Percentiles rank a stretch among this genome's conserved stretches.
Evolutionary conservation across 2,113 vertebrate species (phyloP).

Genomic region (Podarcis muralis): DNA sequence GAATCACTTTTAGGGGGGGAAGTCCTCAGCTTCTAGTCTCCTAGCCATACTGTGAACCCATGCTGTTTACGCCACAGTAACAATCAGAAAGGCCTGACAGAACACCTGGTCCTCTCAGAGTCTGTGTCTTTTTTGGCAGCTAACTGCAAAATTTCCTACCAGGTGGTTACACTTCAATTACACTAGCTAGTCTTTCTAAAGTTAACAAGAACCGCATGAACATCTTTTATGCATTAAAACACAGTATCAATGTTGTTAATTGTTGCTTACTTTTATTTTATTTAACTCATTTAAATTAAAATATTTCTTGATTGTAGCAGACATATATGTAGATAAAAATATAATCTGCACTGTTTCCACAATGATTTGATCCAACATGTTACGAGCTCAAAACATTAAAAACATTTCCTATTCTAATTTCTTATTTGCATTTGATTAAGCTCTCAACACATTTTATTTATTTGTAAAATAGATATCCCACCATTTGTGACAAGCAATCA

Average conservation of each 20-base stretch:
- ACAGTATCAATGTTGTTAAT: conserved; percentile 78
- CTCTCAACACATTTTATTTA: neutral
- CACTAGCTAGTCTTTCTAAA: conserved; percentile 88
- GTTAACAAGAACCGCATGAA: conserved; percentile 79
- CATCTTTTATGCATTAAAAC: conserved; percentile 79
- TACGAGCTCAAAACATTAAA: conserved; percentile 22
- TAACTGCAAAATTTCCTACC: conserved; percentile 87
- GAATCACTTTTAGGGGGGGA: conserved; percentile 80
- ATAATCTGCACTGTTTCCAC: accelerated
- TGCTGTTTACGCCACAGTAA: conserved; percentile 84
- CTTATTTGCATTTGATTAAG: conserved; percentile 8
- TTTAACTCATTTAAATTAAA: conserved; percentile 80
- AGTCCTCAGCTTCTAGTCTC: conserved; percentile 83
- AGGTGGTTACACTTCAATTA: conserved; percentile 91
- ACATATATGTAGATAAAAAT: conserved; percentile 48
- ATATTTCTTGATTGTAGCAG: conserved; percentile 67
- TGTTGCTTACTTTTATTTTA: conserved; percentile 79
- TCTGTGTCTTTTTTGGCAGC: conserved; percentile 86
- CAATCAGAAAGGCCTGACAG: conserved; percentile 79
- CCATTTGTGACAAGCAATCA: too few relatives aligned
- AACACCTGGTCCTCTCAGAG: conserved; percentile 88
- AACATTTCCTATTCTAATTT: conserved; percentile 18
- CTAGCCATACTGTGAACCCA: conserved; percentile 88
- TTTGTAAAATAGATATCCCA: too few relatives aligned
- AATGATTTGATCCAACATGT: neutral